Evolutionary conservation across 2,888 invertebrate species (phyloP).

Genomic region (Trisateles emortualis): DNA sequence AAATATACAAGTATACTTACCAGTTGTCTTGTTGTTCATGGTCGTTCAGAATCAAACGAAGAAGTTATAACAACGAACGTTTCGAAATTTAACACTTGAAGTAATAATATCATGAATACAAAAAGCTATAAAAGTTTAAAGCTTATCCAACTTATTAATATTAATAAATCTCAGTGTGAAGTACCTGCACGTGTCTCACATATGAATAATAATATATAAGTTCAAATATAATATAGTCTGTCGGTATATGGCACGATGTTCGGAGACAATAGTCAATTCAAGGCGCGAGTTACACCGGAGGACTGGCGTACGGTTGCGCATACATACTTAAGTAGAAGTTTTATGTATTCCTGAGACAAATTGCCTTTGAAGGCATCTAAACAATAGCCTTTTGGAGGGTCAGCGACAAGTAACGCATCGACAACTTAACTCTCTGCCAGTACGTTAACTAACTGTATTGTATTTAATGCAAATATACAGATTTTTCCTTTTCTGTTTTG

Average conservation of each 20-base stretch:
- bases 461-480: slow-evolving; percentile 27
- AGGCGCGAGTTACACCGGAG: slow-evolving; percentile 60
- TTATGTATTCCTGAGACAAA: slow-evolving; percentile 77
- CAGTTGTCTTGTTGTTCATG: no score
- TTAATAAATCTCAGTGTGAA: slow-evolving; percentile 38
- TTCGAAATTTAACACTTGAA: no score
- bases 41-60: no score
- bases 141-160: slow-evolving; percentile 43
- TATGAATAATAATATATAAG: slow-evolving; percentile 47
- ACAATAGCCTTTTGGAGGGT: slow-evolving; percentile 60
- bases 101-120: slow-evolving; percentile 25
- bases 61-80: no score
- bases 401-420: slow-evolving; percentile 56
- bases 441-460: slow-evolving; percentile 37
- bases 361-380: slow-evolving; percentile 62
- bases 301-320: slow-evolving; percentile 55
- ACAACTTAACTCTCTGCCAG: slow-evolving; percentile 45
- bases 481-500: slow-evolving; percentile 23
- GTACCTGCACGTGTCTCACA: slow-evolving; percentile 47
- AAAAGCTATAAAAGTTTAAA: slow-evolving; percentile 24
- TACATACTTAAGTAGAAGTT: slow-evolving; percentile 55
- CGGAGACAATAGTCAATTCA: slow-evolving; percentile 70
- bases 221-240: slow-evolving; percentile 31
- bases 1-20: no score
- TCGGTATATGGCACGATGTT: slow-evolving; percentile 41